Percentiles rank a stretch among this genome's conserved stretches.
Conservation (phyloP, 2,888 invertebrate species). For the Rotaria magnacalcarata region DNA sequence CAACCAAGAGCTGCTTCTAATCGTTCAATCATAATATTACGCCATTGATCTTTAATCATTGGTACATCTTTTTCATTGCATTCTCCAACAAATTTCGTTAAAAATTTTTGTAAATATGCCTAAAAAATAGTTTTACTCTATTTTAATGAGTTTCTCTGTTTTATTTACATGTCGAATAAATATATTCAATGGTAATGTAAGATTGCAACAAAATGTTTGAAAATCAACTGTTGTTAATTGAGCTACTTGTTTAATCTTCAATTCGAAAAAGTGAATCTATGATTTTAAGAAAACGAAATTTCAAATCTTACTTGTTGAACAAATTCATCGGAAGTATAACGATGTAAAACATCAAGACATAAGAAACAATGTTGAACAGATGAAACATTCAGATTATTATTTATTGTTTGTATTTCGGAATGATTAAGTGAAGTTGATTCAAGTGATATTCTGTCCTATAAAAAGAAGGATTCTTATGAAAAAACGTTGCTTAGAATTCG, state of each 20-base stretch:
- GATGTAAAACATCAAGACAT: constrained; percentile 15
- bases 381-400: constrained; percentile 5
- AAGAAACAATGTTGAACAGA: background rate
- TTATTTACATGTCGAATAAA: background rate
- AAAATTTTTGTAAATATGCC: constrained; percentile 31
- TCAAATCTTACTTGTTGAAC: background rate
- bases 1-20: background rate
- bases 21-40: background rate
- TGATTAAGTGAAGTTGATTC: background rate
- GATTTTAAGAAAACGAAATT: background rate
- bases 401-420: background rate
- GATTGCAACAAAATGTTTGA: constrained; percentile 6
- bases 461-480: background rate
- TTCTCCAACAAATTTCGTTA: background rate
- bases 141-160: no score
- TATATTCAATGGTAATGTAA: constrained; percentile 2
- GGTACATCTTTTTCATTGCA: constrained; percentile 12
- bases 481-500: no score
- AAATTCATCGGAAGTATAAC: background rate
- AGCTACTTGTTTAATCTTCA: constrained; percentile 1
- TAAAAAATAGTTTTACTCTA: background rate
- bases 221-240: background rate
- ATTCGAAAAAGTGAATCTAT: no score
- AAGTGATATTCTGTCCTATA: background rate
- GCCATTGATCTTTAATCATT: constrained; percentile 25